A percentile compares a stretch with the other conserved stretches of the same genome.
phyloP scores from a whole-genome alignment of 2,113 vertebrate genomes.

The Mormyrus iriodes region DNA sequence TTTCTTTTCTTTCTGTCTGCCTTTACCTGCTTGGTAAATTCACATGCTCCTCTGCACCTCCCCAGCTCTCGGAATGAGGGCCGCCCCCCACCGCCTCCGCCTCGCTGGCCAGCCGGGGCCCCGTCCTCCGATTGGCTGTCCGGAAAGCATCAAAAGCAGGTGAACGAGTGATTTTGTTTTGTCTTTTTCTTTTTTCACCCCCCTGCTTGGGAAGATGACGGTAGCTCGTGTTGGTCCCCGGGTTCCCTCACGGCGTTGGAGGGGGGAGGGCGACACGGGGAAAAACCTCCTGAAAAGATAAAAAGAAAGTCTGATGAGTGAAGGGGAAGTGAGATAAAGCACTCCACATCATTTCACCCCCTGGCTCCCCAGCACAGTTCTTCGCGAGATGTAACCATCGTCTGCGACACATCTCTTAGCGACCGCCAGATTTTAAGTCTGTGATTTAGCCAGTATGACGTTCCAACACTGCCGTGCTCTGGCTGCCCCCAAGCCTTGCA shows the following conservation, averaged over 20 bases:
- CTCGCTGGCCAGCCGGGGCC: not conserved
- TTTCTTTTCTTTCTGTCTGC: not conserved
- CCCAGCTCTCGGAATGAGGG: not conserved
- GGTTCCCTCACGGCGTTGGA: constrained; percentile 48
- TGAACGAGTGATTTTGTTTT: constrained; percentile 41
- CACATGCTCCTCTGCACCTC: not conserved
- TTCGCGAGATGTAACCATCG: not conserved
- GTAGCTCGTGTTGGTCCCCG: constrained; percentile 49
- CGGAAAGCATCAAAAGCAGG: constrained; percentile 53
- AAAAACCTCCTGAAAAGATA: constrained; percentile 57
- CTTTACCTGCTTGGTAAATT: not conserved
- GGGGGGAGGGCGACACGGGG: constrained; percentile 44
- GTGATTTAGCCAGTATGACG: not conserved
- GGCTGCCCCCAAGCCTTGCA: not conserved
- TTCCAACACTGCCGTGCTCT: not conserved
- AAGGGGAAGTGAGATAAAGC: not conserved
- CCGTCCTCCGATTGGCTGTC: constrained; percentile 43
- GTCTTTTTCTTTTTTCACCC: constrained; percentile 50
- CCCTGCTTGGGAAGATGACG: constrained; percentile 29
- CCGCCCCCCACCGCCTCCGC: not conserved
- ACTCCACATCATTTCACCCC: not conserved
- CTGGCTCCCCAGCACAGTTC: not conserved
- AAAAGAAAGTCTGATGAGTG: constrained; percentile 43
- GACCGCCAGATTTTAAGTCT: not conserved
- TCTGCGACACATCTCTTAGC: not conserved